phyloP scores from a whole-genome alignment of 2,888 invertebrate species.

The Eupithecia inturbata region DNA sequence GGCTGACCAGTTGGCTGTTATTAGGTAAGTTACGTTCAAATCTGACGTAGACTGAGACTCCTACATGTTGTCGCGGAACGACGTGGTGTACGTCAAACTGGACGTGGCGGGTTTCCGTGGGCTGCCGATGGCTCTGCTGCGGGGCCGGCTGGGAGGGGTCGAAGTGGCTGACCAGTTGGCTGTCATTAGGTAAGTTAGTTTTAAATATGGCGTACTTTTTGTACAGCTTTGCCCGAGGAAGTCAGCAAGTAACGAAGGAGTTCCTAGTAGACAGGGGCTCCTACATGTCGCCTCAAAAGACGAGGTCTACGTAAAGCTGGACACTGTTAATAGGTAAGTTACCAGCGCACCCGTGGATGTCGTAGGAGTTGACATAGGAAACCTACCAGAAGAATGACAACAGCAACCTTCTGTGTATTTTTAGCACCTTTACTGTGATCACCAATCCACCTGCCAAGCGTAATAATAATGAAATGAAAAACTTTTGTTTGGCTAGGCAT shows the following conservation, averaged over 20 bases:
- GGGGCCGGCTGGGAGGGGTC: conserved; percentile 92
- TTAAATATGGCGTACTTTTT: background rate
- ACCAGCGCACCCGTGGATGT: background rate
- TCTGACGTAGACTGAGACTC: no score
- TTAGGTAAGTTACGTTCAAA: conserved; percentile 79
- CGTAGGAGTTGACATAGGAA: background rate
- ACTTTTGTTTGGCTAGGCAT: no score
- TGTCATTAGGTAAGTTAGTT: conserved; percentile 86
- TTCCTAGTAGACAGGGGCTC: conserved; percentile 96
- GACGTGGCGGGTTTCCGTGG: conserved; percentile 95
- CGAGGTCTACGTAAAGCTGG: conserved; percentile 89
- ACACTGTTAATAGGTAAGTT: background rate
- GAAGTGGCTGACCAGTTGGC: conserved; percentile 97
- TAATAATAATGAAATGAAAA: no score
- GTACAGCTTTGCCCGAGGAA: no score
- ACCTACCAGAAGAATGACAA: background rate
- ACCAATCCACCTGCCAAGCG: no score
- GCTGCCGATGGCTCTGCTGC: conserved; percentile 91
- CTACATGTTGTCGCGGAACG: conserved; percentile 95
- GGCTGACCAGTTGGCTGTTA: conserved; percentile 94
- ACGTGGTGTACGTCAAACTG: conserved; percentile 94
- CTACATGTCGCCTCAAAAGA: conserved; percentile 96
- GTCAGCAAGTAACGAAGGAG: conserved; percentile 57
- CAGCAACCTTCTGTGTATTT: background rate
- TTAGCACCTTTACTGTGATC: no score